Conservation (phyloP, 2,113 vertebrate species). For the Polypterus senegalus region DNA sequence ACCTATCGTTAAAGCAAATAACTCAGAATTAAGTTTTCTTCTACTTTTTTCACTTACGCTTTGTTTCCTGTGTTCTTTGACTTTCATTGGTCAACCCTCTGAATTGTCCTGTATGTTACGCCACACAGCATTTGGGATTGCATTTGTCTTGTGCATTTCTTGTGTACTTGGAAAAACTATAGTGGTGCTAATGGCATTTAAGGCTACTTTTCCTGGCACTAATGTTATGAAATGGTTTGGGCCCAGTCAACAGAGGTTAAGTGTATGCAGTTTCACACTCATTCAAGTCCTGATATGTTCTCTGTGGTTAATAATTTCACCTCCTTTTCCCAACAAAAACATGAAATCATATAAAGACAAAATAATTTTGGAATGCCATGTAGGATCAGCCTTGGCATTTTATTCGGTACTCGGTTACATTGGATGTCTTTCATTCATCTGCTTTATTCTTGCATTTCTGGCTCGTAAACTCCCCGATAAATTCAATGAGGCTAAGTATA, state of each 20-base stretch:
- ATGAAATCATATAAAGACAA: constrained; percentile 1
- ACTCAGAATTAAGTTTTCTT: constrained; percentile 4
- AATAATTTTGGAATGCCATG: not conserved
- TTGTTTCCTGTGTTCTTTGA: constrained; percentile 3
- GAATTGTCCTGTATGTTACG: constrained; percentile 4
- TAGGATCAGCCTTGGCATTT: not conserved
- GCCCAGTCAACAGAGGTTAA: not conserved
- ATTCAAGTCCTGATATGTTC: not conserved
- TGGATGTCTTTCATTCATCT: not conserved
- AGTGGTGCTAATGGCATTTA: constrained; percentile 6
- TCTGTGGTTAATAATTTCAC: not conserved
- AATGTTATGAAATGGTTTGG: constrained; percentile 8
- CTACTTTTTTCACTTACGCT: not conserved
- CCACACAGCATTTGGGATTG: constrained; percentile 5
- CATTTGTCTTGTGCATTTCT: constrained; percentile 7
- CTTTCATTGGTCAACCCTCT: constrained; percentile 6
- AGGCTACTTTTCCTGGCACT: not conserved
- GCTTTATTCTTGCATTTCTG: not conserved
- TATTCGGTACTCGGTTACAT: not conserved
- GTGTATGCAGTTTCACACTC: not conserved
- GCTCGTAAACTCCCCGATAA: not conserved
- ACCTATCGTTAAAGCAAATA: constrained; percentile 3
- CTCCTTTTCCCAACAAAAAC: constrained; percentile 4
- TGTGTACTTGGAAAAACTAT: constrained; percentile 6
- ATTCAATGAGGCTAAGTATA: constrained; percentile 2